These are phyloP conservation scores for Phrynocephalus versicolor DNA, from an alignment of 2,113 vertebrate genomes.

Conservation along the genomic window DNA sequence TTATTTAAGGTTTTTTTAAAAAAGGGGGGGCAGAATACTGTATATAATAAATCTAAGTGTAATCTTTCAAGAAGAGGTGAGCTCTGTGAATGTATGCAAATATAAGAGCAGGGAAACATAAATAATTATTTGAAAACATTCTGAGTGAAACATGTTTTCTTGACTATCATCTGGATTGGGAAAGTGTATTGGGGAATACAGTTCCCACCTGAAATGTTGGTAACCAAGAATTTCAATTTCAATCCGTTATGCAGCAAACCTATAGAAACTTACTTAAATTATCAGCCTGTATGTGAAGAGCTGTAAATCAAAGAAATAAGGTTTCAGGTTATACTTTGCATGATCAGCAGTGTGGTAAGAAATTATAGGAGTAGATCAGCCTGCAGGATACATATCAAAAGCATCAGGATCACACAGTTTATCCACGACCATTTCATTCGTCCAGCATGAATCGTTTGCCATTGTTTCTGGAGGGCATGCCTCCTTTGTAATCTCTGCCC, in stretches of 20 bases:
- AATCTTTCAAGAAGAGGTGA: not conserved
- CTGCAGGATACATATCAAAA: too few species aligned
- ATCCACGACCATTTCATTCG: too few species aligned
- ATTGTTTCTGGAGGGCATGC: not conserved
- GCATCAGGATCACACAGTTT: too few species aligned
- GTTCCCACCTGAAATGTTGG: too few species aligned
- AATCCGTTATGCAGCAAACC: too few species aligned
- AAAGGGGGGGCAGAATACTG: too few species aligned
- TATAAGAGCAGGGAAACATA: not conserved
- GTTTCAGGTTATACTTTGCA: not conserved
- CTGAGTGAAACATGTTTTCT: not conserved
- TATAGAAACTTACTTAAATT: not conserved
- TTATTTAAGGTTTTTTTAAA: not conserved
- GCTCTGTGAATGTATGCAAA: not conserved
- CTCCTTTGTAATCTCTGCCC: too few species aligned
- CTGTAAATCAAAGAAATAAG: not conserved
- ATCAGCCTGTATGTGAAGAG: not conserved
- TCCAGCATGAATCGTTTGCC: not conserved
- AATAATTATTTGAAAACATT: not conserved
- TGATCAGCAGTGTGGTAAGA: too few species aligned
- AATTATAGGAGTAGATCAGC: too few species aligned
- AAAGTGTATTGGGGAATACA: not conserved
- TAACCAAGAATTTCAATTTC: too few species aligned
- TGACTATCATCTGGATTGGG: not conserved
- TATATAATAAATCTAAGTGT: not conserved